These are phyloP conservation scores for Apodemia mormo DNA, from an alignment of 2,888 invertebrate genomes.

Conservation along the genomic window DNA sequence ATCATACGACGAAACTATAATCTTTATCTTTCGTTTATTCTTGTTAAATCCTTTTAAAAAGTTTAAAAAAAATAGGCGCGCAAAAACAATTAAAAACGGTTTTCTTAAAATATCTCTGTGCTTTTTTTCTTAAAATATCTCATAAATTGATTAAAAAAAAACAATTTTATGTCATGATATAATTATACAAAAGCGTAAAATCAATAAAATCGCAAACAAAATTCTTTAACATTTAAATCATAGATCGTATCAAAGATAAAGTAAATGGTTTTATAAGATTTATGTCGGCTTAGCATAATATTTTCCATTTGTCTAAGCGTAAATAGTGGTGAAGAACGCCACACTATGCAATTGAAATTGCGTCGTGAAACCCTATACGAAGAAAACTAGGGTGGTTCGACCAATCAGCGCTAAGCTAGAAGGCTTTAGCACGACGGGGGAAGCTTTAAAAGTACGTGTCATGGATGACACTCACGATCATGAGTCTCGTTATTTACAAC, in stretches of 20 bases:
- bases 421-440: constrained; percentile 46
- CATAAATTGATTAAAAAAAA: too few species aligned
- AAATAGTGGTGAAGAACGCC: constrained; percentile 1
- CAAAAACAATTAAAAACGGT: too few species aligned
- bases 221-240: neutral
- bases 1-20: too few species aligned
- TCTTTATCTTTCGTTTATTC: too few species aligned
- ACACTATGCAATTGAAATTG: constrained; percentile 24
- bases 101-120: too few species aligned
- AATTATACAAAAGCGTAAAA: neutral
- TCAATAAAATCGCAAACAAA: neutral
- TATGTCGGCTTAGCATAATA: constrained; percentile 18
- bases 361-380: constrained; percentile 55
- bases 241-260: constrained; percentile 12
- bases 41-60: too few species aligned
- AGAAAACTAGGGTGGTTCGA: constrained; percentile 47
- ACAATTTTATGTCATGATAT: too few species aligned
- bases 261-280: constrained; percentile 13
- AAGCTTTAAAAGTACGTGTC: constrained; percentile 44
- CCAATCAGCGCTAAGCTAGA: constrained; percentile 54
- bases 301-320: constrained; percentile 19
- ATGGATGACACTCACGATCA: constrained; percentile 27
- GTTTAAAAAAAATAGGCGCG: too few species aligned
- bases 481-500: constrained; percentile 12
- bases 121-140: too few species aligned